Percentiles rank a stretch among this genome's conserved stretches.
phyloP scores from a whole-genome alignment of 2,797 vertebrate species.

The Coracias cyanogaster region DNA sequence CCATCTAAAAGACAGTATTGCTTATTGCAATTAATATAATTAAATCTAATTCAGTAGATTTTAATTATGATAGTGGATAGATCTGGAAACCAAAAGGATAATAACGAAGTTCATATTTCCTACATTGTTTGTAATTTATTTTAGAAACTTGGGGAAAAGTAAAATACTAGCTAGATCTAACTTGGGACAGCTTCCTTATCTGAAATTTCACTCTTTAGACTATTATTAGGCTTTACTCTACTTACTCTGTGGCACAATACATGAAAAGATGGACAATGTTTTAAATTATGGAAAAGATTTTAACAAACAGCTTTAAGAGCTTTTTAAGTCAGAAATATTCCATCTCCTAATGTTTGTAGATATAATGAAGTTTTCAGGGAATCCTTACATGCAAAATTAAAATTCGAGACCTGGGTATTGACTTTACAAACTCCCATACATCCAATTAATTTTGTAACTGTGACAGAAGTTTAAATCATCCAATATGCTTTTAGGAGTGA shows the following conservation, averaged over 20 bases:
- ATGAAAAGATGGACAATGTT: neutral
- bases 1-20: neutral
- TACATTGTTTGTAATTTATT: neutral
- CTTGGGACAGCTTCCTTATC: neutral
- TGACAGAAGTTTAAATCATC: neutral
- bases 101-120: neutral
- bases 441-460: neutral
- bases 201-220: neutral
- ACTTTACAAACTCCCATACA: neutral
- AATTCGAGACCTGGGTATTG: neutral
- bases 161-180: neutral
- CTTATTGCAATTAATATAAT: neutral
- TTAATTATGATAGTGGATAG: neutral
- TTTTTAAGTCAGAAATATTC: neutral
- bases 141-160: neutral
- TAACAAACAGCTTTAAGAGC: neutral
- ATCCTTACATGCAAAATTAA: neutral
- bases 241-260: neutral
- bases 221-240: neutral
- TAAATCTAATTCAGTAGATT: neutral
- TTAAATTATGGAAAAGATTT: neutral
- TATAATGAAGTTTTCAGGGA: neutral
- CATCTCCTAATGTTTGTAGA: neutral
- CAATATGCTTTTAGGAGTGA: neutral
- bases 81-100: neutral